phyloP scores from a whole-genome alignment of 2,797 vertebrate genomes.

The Ara ararauna region DNA sequence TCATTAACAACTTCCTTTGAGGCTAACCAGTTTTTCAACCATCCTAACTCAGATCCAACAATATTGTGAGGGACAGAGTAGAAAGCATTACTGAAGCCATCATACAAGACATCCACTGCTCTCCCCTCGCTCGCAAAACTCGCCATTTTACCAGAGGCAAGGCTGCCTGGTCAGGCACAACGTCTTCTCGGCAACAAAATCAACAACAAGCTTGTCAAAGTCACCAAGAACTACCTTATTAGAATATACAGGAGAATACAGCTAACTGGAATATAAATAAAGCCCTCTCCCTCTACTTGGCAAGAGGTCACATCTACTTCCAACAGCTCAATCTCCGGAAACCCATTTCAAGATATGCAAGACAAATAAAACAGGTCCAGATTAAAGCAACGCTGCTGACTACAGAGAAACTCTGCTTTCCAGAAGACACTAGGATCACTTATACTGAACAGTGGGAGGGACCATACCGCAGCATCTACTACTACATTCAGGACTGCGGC shows the following conservation, averaged over 20 bases:
- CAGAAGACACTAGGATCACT: background rate
- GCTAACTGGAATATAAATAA: background rate
- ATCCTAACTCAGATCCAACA: background rate
- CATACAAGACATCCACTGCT: background rate
- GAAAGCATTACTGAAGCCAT: background rate
- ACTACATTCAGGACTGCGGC: accelerated
- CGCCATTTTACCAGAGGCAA: background rate
- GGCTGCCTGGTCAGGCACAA: background rate
- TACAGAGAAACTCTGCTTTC: background rate
- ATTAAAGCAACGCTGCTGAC: background rate
- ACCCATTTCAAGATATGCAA: accelerated
- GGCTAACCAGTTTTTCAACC: background rate
- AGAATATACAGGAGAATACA: background rate
- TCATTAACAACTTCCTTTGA: background rate
- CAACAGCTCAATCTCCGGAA: background rate
- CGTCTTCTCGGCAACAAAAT: background rate
- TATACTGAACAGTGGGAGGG: background rate
- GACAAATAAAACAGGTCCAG: background rate
- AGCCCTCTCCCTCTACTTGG: background rate
- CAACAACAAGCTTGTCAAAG: background rate
- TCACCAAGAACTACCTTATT: background rate
- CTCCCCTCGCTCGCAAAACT: background rate
- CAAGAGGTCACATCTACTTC: background rate
- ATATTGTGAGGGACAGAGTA: background rate
- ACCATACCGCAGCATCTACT: background rate